Evolutionary conservation across 2,113 vertebrate species (phyloP), one percentile per base, ranked within the genome.

Genomic region (Elachura formosa): DNA sequence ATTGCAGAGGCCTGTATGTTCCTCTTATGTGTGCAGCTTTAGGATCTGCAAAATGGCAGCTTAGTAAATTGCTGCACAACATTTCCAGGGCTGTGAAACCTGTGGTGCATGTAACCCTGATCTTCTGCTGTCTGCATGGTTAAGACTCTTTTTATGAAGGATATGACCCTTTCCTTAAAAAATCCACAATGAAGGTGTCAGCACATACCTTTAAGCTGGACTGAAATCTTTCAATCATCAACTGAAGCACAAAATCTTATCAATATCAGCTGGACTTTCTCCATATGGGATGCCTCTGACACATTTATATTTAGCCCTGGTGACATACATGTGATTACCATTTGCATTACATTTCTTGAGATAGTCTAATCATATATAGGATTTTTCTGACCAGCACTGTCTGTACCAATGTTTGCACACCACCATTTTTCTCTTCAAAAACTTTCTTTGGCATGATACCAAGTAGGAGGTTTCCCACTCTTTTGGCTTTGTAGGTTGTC

Each of bases 381-480:
- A 66, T 86, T 95, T 93, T 90, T 80, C 76, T 92, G 88, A 81
- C 43, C 21, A 75, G 9, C 63, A 13, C 75, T 52, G 46, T 85
- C 90, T 78, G 58, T 64, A 41, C 67, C 26, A 43, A 66, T 95
- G 93, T 84, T 78, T 36, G 38, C 21, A n/a, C 13, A 2, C 43
- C 49, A 62, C 49, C 40, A 26, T 67, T 96, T 90, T 84, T 76
- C 84, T 61, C 87, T 43, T 55, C 76, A 48, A 56, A 71, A 59
- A 23, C 80, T 84, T 84, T 71, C 48, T 59, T 78, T 95, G 89
- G 86, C 95, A 38, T 20, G 8, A 11, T 36, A 81, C 90, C 95
- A 94, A 96, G 91, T 45, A 58, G 75, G 85, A 95, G 83, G 61
- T 92, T 95, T 90, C 91, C 88, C 89, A 64, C 89, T 90, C 68